phyloP scores from a whole-genome alignment of 2,113 vertebrate genomes.

The Pseudonaja textilis region DNA sequence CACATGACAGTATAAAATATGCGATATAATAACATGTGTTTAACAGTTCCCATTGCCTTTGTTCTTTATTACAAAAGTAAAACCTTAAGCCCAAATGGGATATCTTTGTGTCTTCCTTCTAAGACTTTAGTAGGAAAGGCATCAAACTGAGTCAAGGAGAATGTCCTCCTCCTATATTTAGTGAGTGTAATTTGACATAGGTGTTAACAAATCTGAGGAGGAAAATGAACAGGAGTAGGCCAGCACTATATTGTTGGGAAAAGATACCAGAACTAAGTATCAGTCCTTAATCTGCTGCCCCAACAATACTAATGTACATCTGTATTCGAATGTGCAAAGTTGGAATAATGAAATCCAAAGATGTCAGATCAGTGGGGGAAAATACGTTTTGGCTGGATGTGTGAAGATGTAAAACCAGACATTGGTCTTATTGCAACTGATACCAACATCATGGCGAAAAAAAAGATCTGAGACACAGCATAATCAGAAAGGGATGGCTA shows the following conservation, averaged over 20 bases:
- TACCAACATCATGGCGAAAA: not conserved
- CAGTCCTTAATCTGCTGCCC: not conserved
- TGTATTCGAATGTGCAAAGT: not conserved
- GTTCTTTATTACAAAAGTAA: not conserved
- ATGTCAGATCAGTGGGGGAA: not conserved
- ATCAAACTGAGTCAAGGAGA: not conserved
- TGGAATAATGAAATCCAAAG: not conserved
- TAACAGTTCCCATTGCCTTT: not conserved
- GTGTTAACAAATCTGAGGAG: not conserved
- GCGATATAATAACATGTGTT: not conserved
- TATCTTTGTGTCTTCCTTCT: not conserved
- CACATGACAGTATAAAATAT: not conserved
- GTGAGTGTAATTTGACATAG: not conserved
- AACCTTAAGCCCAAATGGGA: not conserved
- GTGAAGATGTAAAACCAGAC: not conserved
- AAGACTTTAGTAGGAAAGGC: not conserved
- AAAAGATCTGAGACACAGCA: not conserved
- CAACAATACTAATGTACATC: not conserved
- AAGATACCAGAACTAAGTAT: not conserved
- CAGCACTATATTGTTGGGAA: not conserved
- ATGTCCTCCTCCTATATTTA: not conserved
- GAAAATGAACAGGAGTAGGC: not conserved
- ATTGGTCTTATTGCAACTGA: not conserved
- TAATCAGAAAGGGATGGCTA: not conserved
- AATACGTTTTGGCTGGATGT: not conserved